Evolutionary conservation across 2,797 vertebrate species (phyloP).

Genomic region (Clarias laeviceps): DNA sequence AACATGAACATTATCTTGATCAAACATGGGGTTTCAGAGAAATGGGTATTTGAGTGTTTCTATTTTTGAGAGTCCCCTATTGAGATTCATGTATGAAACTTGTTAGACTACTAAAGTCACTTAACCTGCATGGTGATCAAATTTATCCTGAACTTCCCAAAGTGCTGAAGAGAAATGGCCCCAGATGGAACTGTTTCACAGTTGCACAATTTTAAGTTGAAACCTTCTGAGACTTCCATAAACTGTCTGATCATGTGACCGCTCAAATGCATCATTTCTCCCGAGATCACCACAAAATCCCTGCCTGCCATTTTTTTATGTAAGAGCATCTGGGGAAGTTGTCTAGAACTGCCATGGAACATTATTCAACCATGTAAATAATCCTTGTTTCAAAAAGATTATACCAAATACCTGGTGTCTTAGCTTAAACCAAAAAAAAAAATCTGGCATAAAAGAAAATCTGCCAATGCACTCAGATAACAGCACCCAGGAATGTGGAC

Average conservation of each 20-base stretch:
- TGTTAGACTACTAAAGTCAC: too few relatives aligned
- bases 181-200: neutral
- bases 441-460: neutral
- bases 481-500: neutral
- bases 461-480: neutral
- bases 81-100: neutral
- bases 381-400: slow-evolving; percentile 8
- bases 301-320: slow-evolving; percentile 16
- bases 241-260: neutral
- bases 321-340: neutral
- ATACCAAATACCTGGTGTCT: neutral
- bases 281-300: slow-evolving; percentile 18
- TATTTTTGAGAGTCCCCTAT: too few relatives aligned
- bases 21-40: neutral
- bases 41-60: neutral
- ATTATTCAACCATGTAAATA: neutral
- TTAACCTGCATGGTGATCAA: neutral
- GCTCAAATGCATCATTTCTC: neutral
- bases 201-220: neutral
- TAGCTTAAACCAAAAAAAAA: neutral
- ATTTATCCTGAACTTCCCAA: neutral
- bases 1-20: neutral
- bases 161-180: neutral
- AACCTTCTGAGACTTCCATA: neutral
- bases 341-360: neutral